phyloP scores from a whole-genome alignment of 2,888 invertebrate genomes.

The Sympetrum striolatum region DNA sequence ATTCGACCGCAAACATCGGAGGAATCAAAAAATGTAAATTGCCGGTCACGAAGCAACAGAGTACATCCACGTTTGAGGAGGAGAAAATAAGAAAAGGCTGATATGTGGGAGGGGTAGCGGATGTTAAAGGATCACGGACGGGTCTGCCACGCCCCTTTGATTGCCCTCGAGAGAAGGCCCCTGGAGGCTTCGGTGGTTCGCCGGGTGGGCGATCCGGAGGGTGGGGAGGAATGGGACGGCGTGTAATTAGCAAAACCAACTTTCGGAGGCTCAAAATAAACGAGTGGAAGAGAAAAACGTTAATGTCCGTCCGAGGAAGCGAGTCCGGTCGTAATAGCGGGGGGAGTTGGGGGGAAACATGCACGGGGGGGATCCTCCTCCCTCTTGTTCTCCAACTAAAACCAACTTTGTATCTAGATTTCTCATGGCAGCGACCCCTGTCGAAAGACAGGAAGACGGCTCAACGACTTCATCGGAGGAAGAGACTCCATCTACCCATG shows the following conservation, averaged over 20 bases:
- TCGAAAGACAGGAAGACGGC: too few species aligned
- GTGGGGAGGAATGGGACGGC: neutral
- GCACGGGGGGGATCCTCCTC: neutral
- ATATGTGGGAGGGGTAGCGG: neutral
- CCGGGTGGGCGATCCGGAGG: neutral
- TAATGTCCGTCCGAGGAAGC: neutral
- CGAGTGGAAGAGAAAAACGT: neutral
- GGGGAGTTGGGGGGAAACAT: neutral
- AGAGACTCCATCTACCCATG: too few species aligned
- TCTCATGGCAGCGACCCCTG: too few species aligned
- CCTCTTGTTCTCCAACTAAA: too few species aligned
- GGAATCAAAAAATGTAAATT: neutral
- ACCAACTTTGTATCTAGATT: too few species aligned
- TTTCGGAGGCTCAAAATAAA: slow-evolving; percentile 17
- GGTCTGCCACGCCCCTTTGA: slow-evolving; percentile 28
- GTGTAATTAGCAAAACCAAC: slow-evolving; percentile 40
- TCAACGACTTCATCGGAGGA: too few species aligned
- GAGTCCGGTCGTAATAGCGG: neutral
- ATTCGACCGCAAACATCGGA: neutral
- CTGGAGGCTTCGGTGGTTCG: neutral
- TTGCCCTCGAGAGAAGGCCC: neutral
- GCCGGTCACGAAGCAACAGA: slow-evolving; percentile 33
- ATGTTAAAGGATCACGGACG: slow-evolving; percentile 20
- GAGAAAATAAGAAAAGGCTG: neutral
- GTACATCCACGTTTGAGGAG: neutral